Base-by-base conservation (phyloP, 2,888 invertebrate species). In the Platypus cylindrus region DNA sequence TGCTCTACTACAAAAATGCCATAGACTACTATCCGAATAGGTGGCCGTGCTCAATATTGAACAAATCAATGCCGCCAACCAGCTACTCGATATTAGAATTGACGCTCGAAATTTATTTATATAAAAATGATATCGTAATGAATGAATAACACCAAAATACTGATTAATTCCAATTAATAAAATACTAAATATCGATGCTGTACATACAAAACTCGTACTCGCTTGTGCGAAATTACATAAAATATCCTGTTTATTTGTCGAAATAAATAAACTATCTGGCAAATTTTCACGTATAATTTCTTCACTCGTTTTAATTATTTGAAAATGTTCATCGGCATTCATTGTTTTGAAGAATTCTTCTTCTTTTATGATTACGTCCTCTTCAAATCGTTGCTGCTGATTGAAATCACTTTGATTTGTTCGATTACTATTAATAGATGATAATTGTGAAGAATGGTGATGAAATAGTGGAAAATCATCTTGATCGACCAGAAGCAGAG, bases 121-220 rank as follows among this genome's bases (percentile, higher is more conserved):
- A 38, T 66, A 63, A 38, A 70, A 67, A 40, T 73, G 71, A 51
- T 77, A 77, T 24, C 73, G 65, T 22, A 78, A 55, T 1, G 76
- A 75, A 41, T 73, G 73, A 27, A 75, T 69, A 7, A 78, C 74
- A 1, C 76, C 77, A 45, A 71, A 71, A 53, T 75, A 76, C 48
- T 76, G 70, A 51, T 77, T 76, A 34, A 75, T 56, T 5, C 72
- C 73, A 44, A 77, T 75, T 22, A 75, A 60, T 5, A 76, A 61
- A 4, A 75, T 68, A 32, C 75, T 72, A 36, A 75, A 61, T 27
- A 75, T 68, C 30, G 73, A 73, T 1, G 73, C 70, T 1, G 72
- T 65, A 34, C 68, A 69, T 16, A 69, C 61, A 33, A 68, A 58
- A 32, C 69, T 70, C 22, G 78, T 74, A 46, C 71, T 69, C 31